Conservation (phyloP, 2,113 vertebrate genomes). For the Notothenia coriiceps region DNA sequence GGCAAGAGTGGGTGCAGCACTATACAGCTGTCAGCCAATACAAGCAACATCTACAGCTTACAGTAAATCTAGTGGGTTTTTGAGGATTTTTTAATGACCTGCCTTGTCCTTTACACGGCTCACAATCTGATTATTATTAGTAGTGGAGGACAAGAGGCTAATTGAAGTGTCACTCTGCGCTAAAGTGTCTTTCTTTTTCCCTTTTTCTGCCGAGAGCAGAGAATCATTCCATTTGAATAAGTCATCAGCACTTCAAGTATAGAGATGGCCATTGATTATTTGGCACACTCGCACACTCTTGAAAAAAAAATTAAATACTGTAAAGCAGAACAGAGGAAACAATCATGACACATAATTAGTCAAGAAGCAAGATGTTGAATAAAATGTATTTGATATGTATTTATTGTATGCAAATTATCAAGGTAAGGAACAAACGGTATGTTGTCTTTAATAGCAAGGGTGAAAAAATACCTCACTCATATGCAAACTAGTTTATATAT, state of each 20-base stretch:
- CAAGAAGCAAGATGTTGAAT: neutral
- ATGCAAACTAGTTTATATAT: too few species aligned
- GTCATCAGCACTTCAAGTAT: slow-evolving; percentile 60
- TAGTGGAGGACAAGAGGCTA: slow-evolving; percentile 74
- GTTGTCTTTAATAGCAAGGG: too few species aligned
- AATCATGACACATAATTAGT: neutral
- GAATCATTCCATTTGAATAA: slow-evolving; percentile 74
- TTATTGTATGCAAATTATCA: neutral
- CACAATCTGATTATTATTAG: slow-evolving; percentile 85
- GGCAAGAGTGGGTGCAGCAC: slow-evolving; percentile 12
- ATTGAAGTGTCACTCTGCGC: slow-evolving; percentile 86
- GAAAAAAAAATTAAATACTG: slow-evolving; percentile 9
- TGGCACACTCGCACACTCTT: slow-evolving; percentile 42
- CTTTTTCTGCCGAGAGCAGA: slow-evolving; percentile 53
- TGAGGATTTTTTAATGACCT: slow-evolving; percentile 80
- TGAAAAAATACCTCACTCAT: too few species aligned
- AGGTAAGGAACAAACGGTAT: too few species aligned
- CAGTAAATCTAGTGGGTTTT: slow-evolving; percentile 69
- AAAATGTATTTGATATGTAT: neutral
- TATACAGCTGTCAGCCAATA: slow-evolving; percentile 64
- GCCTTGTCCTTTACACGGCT: slow-evolving; percentile 73
- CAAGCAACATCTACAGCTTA: slow-evolving; percentile 61
- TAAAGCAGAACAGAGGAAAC: neutral
- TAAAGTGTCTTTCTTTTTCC: slow-evolving; percentile 57
- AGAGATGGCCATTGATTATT: slow-evolving; percentile 68